A percentile compares a stretch with the other conserved stretches of the same genome.
Evolutionary conservation across 2,888 invertebrate genomes (phyloP).

Genomic region (Neoascia interrupta): DNA sequence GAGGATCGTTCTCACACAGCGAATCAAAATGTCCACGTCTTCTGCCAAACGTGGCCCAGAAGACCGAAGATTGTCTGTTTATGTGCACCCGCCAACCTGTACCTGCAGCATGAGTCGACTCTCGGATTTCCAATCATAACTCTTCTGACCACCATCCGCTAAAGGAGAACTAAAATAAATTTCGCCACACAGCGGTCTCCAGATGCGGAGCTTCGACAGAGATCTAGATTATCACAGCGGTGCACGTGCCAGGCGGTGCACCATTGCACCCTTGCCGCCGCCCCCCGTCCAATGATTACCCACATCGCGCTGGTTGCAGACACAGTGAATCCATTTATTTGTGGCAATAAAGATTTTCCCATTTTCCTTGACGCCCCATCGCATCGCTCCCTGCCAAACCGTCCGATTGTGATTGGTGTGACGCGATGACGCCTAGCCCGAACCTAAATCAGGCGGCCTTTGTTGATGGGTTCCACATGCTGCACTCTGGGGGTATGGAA

Average conservation of each 20-base stretch:
- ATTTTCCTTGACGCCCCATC: slow-evolving; percentile 58
- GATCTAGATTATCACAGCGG: slow-evolving; percentile 57
- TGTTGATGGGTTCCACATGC: slow-evolving; percentile 26
- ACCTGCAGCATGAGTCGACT: slow-evolving; percentile 40
- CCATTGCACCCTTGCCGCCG: slow-evolving; percentile 19
- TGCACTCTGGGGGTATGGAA: slow-evolving; percentile 26
- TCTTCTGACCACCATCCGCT: slow-evolving; percentile 65
- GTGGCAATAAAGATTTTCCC: slow-evolving; percentile 63
- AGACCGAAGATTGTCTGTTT: slow-evolving; percentile 16
- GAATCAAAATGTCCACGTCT: slow-evolving; percentile 41
- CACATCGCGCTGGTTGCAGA: slow-evolving; percentile 50
- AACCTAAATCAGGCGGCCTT: slow-evolving; percentile 33
- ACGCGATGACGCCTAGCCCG: slow-evolving; percentile 59
- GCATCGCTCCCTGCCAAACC: slow-evolving; percentile 52
- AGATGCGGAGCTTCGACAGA: slow-evolving; percentile 54
- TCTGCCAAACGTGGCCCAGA: not conserved
- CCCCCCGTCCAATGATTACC: slow-evolving; percentile 52
- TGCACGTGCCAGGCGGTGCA: slow-evolving; percentile 52
- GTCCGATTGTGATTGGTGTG: slow-evolving; percentile 61
- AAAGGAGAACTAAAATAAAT: slow-evolving; percentile 62
- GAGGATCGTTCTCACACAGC: slow-evolving; percentile 46
- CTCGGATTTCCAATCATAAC: slow-evolving; percentile 62
- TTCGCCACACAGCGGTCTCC: slow-evolving; percentile 57
- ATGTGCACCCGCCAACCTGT: slow-evolving; percentile 29
- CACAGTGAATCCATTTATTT: slow-evolving; percentile 63